phyloP scores from a whole-genome alignment of 92 coral and sea anemone species.

The Actinostola sp. region DNA sequence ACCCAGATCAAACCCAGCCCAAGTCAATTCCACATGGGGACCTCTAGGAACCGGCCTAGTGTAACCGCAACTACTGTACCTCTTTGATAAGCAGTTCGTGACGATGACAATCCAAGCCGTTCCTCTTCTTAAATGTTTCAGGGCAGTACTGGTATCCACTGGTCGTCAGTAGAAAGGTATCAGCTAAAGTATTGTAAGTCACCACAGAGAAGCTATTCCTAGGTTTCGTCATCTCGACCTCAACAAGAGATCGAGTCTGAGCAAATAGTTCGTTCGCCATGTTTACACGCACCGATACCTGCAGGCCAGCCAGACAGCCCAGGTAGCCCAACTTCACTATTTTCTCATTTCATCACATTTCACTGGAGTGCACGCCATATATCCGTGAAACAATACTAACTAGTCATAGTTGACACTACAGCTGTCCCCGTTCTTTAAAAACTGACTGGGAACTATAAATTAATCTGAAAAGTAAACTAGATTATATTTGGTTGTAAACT shows the following conservation, averaged over 20 bases:
- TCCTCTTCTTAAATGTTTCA: constrained; percentile 38
- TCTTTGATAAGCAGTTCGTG: constrained; percentile 69
- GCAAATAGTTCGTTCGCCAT: background rate
- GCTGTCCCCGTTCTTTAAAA: too few relatives aligned
- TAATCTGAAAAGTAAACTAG: too few relatives aligned
- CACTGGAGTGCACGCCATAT: too few relatives aligned
- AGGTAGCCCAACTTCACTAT: too few relatives aligned
- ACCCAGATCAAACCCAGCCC: background rate
- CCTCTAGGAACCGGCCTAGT: background rate
- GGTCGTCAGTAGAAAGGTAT: constrained; percentile 21
- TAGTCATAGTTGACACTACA: too few relatives aligned
- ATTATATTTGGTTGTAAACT: too few relatives aligned
- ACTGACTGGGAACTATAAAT: too few relatives aligned
- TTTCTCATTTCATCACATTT: too few relatives aligned
- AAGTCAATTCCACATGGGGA: background rate
- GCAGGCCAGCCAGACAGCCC: too few relatives aligned
- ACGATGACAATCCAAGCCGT: constrained; percentile 41
- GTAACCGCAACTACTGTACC: constrained; percentile 41
- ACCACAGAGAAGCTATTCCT: constrained; percentile 56
- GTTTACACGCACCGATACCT: background rate
- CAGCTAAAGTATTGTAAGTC: constrained; percentile 72
- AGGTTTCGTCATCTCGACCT: background rate
- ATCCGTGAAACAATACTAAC: too few relatives aligned
- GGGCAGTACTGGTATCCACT: constrained; percentile 40
- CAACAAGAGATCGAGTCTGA: background rate